Percentiles rank a stretch among this genome's conserved stretches.
Conservation (phyloP, 1,140 invertebrate species). For the Epicauta chinensis region DNA sequence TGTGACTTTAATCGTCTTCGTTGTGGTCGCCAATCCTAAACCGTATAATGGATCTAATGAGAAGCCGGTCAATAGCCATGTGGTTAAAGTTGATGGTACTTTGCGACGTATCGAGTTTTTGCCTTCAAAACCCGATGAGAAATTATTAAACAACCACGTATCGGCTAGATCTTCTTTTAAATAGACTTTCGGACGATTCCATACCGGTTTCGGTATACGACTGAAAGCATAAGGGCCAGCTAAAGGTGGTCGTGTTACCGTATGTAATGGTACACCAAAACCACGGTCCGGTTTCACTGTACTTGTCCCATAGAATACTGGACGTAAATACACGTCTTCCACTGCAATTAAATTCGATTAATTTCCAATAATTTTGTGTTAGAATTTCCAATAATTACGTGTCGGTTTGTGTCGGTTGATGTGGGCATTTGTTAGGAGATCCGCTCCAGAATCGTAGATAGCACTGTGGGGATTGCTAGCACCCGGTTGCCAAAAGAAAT, state of each 20-base stretch:
- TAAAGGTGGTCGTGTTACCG: conserved; percentile 69
- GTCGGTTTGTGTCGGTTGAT: conserved; percentile 52
- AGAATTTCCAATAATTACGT: conserved; percentile 48
- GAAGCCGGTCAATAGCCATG: conserved; percentile 90
- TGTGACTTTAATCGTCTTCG: conserved; percentile 75
- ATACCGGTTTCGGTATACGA: conserved; percentile 70
- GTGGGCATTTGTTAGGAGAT: conserved; percentile 69
- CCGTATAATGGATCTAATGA: conserved; percentile 79
- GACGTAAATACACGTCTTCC: conserved; percentile 40
- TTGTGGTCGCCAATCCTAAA: conserved; percentile 68
- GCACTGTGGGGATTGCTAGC: conserved; percentile 58
- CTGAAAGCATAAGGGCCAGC: conserved; percentile 89
- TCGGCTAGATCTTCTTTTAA: conserved; percentile 64
- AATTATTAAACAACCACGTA: conserved; percentile 81
- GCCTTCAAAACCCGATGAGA: conserved; percentile 58
- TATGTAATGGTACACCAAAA: conserved; percentile 45
- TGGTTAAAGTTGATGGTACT: conserved; percentile 86
- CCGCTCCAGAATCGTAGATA: conserved; percentile 71
- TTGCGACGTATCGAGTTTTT: conserved; percentile 50
- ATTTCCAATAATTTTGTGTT: neutral
- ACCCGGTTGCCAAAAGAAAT: conserved; percentile 57
- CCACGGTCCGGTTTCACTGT: conserved; percentile 53
- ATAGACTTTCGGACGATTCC: conserved; percentile 72
- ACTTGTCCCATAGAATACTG: conserved; percentile 45
- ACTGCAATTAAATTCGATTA: conserved; percentile 28